Conservation (phyloP, 2,113 vertebrate genomes). For the Eudyptes chrysolophus region DNA sequence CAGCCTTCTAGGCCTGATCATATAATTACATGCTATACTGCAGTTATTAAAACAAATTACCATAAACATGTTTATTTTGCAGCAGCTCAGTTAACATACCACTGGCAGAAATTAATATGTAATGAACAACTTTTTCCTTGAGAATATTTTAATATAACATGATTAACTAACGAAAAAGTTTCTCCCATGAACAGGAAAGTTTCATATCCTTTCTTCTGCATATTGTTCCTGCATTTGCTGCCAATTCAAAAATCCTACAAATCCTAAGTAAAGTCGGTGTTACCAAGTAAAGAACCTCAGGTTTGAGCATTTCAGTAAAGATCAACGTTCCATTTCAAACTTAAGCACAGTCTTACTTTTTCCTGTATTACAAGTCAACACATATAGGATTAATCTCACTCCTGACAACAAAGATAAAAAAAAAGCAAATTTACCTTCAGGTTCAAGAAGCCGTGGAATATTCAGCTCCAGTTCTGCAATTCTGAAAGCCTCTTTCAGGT, state of each 20-base stretch:
- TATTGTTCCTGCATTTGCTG: neutral
- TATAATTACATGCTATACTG: constrained; percentile 22
- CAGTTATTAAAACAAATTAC: constrained; percentile 31
- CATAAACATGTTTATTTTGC: constrained; percentile 39
- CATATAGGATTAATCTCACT: neutral
- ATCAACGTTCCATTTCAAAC: neutral
- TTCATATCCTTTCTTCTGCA: neutral
- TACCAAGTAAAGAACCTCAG: neutral
- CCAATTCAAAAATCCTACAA: neutral
- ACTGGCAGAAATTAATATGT: constrained; percentile 9
- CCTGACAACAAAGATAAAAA: neutral
- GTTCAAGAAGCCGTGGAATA: constrained; percentile 89
- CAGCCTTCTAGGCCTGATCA: constrained; percentile 24
- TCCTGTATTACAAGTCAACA: neutral
- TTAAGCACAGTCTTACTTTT: neutral
- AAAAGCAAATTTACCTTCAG: constrained; percentile 79
- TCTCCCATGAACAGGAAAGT: neutral
- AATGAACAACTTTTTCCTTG: neutral
- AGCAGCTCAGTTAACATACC: constrained; percentile 20
- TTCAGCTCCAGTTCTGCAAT: constrained; percentile 86
- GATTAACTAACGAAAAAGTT: neutral
- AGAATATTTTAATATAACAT: neutral
- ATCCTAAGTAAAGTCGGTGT: neutral
- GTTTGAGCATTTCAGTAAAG: neutral
- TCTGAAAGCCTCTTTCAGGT: constrained; percentile 89